Base-by-base conservation (phyloP, 2,113 vertebrate species). In the Elgaria multicarinata region DNA sequence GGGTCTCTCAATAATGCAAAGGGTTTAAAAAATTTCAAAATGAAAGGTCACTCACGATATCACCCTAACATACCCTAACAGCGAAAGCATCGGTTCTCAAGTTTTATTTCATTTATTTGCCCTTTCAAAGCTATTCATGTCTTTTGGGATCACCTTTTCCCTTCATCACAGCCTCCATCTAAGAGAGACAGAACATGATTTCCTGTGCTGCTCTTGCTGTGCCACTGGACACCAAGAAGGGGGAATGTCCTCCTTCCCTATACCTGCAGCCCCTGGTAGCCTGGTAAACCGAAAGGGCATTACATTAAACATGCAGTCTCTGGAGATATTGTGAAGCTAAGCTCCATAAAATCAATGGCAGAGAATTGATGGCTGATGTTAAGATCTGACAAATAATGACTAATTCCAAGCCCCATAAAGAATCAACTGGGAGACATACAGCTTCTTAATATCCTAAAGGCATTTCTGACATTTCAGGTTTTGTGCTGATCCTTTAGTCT, bases 331-430 rank as follows among this genome's bases (percentile, higher is more conserved):
- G 75, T 86, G 76, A 87, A 93, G 50, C 55, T 67, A 64, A 85
- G 31, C 26, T 80, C 83, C 71, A 85, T 33, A 24, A 90, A 87
- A 83, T 1, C 0, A 62, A 14, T 44, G 44, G 83, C 86, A 83
- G 62, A 83, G 36, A 12, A 78, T 46, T 36, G 42, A 46, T 22
- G 44, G 53, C 36, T 28, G 67, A 1, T 12, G 6, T 44, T 13
- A 6, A 33, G 69, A 78, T 74, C 83, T 92, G 0, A 0, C 76
- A 90, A 91, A 46, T 4, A 20, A 0, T 80, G 62, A 55, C 88
- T 82, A 20, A 39, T 91, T 90, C 88, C 81, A 87, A 91, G 81
- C 84, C 91, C 88, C 44, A 81, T 89, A 42, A 82, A 94, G 92
- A 94, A 79, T 78, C 64, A 80, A 46, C 33, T 77, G 71, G 53